Evolutionary conservation across 2,797 vertebrate genomes (phyloP), one percentile per base, ranked within the genome.

Genomic region (Anabas testudineus): DNA sequence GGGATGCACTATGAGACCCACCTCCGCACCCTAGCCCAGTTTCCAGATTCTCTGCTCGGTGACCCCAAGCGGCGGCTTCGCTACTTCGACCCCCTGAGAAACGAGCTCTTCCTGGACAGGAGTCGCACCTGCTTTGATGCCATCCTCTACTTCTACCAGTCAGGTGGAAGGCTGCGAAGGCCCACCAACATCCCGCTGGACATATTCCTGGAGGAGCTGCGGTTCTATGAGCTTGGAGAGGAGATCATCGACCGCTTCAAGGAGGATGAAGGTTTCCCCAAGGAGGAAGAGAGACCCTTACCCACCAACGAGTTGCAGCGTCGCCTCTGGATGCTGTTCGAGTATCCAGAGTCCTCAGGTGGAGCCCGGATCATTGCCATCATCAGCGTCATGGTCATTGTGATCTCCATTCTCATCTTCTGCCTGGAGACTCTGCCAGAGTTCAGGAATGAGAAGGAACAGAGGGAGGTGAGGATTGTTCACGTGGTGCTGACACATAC

Each of bases 391-490:
- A 88, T 98, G 87, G 95, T 99, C 91, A 99, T 99, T 39, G 93
- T 98, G 42, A 87, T 99, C 79, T 99, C 97, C 86, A 98, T 99
- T 46, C 95, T 98, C 49, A 97, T 99, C 80, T 99, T 99, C 95
- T 99, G 97, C 82, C 80, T 99, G 39, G 97, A 99, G 92, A 98
- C 97, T 0, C 88, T 99, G 73, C 97, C 97, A 0, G 96, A 97
- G 78, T 99, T 99, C 89, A 95, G 95, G 62, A 73, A 82, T 0
- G 96, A 96, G 37, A 95, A 92, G 36, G 95, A 97, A 7, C 71
- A 60, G 53, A 84, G 91, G 75, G 94, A 95, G 94, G 93, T 95
- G 85, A 94, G 87, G 66, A 67, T 13, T 42, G 7, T 0, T 3
- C 49, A 3, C 63, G 53, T 9, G 41, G 46, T 46, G 39, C 42